Percentiles rank a stretch among this genome's conserved stretches.
phyloP scores from a whole-genome alignment of 2,797 vertebrate genomes.

The Lutjanus campechanus region DNA sequence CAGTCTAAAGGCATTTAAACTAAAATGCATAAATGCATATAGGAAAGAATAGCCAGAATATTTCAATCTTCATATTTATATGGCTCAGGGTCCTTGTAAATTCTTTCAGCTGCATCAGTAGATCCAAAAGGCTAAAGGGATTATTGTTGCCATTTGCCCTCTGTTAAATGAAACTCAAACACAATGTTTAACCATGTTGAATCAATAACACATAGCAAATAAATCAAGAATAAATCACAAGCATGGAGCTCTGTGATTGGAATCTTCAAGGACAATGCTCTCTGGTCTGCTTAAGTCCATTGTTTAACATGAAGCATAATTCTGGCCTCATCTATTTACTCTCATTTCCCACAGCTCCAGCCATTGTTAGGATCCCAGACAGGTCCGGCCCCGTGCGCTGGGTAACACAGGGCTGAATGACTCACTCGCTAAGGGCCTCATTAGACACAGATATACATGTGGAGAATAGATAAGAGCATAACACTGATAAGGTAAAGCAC shows the following conservation, averaged over 20 bases:
- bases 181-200: not conserved
- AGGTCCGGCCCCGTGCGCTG: conserved; percentile 15
- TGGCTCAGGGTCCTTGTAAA: not conserved
- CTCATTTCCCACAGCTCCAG: conserved; percentile 29
- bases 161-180: conserved; percentile 5
- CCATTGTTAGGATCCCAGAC: conserved; percentile 49
- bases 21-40: not conserved
- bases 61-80: not conserved
- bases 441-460: conserved; percentile 46
- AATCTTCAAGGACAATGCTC: conserved; percentile 19
- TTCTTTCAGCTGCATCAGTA: not conserved
- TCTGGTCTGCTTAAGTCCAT: not conserved
- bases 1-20: not conserved
- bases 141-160: conserved; percentile 3
- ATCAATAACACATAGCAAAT: conserved; percentile 5
- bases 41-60: not conserved
- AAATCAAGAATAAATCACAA: not conserved
- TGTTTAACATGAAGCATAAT: conserved; percentile 27
- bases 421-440: conserved; percentile 59
- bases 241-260: not conserved
- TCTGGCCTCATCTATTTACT: conserved; percentile 27
- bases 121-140: not conserved
- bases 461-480: conserved; percentile 31
- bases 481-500: conserved; percentile 27
- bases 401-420: conserved; percentile 36